These are phyloP conservation scores for Microcebus tavaratra DNA, from an alignment of 2,113 vertebrate species.

Conservation along the genomic window DNA sequence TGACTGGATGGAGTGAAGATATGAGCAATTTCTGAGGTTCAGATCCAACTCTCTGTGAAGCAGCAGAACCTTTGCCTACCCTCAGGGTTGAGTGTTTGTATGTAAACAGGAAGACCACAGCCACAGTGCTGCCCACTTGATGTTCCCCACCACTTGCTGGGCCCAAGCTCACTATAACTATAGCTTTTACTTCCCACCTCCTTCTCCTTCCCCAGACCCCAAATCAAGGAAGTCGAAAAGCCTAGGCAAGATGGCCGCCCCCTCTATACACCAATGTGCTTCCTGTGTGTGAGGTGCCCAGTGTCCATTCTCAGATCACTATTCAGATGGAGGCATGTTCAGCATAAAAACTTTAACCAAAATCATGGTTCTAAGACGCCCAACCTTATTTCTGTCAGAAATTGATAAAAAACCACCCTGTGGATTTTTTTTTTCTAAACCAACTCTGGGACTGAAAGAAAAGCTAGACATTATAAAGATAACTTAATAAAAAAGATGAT, in stretches of 20 bases:
- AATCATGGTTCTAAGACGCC: too few relatives aligned
- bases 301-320: background rate
- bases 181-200: background rate
- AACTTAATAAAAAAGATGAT: background rate
- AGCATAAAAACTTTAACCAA: background rate
- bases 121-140: background rate
- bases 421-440: background rate
- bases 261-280: background rate
- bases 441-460: background rate
- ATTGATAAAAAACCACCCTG: background rate
- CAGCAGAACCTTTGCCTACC: background rate
- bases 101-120: fast-evolving
- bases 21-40: background rate
- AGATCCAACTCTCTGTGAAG: background rate
- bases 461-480: background rate
- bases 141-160: fast-evolving
- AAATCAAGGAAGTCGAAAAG: background rate
- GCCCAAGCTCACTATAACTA: background rate
- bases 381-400: background rate
- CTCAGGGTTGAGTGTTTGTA: background rate
- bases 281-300: background rate
- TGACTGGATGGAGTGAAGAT: background rate
- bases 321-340: background rate
- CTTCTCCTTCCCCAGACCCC: background rate
- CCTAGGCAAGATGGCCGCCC: background rate